Percentiles rank a stretch among this genome's conserved stretches.
These are phyloP conservation scores for Malurus cyaneus DNA, from an alignment of 2,113 vertebrate genomes.

Conservation along the genomic window DNA sequence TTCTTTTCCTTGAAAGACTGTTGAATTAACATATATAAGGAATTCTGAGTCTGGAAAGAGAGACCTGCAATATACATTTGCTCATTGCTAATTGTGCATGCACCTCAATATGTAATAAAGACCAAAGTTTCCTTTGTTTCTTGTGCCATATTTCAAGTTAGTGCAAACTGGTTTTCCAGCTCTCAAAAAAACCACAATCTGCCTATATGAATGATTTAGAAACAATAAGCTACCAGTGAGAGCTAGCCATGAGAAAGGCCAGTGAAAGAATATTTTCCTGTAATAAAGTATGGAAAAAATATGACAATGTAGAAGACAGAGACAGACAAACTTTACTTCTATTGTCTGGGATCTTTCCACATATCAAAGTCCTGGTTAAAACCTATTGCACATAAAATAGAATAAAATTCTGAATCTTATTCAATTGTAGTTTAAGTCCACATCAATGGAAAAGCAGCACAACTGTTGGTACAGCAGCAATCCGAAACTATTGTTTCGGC, in stretches of 20 bases:
- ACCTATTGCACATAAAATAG: neutral
- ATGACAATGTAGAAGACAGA: neutral
- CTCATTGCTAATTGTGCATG: neutral
- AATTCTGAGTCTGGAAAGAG: neutral
- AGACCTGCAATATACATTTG: accelerated
- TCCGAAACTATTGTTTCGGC: neutral
- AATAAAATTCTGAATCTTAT: neutral
- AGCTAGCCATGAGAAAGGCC: neutral
- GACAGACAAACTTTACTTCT: neutral
- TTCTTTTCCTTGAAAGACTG: neutral
- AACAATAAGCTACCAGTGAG: neutral
- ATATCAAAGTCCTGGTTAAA: neutral
- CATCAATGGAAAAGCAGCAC: neutral
- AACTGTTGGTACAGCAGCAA: neutral
- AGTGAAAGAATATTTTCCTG: neutral
- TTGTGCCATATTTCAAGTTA: neutral
- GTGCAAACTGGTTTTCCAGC: neutral
- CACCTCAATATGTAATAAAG: neutral
- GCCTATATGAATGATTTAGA: neutral
- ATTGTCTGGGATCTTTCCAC: neutral
- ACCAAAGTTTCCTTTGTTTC: neutral
- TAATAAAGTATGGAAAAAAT: neutral
- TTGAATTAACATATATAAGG: neutral
- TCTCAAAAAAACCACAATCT: neutral
- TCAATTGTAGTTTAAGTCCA: neutral